Percentiles rank a stretch among this genome's conserved stretches.
Conservation (phyloP, 2,113 vertebrate genomes). For the Triplophysa siluroides region DNA sequence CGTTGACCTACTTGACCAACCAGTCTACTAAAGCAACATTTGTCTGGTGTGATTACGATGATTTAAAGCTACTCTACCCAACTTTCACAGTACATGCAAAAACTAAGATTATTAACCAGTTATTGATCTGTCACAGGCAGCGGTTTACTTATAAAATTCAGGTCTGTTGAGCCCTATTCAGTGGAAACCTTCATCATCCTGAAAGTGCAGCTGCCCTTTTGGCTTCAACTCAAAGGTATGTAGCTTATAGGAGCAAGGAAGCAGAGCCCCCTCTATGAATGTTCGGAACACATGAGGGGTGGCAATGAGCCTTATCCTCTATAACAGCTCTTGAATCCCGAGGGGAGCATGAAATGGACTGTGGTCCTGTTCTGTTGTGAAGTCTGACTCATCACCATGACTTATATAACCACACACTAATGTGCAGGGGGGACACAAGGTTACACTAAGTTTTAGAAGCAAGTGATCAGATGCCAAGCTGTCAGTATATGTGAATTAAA, state of each 20-base stretch:
- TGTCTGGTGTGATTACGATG: neutral
- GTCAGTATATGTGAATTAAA: constrained; percentile 27
- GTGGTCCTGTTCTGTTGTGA: constrained; percentile 38
- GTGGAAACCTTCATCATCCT: constrained; percentile 27
- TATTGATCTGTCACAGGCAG: neutral
- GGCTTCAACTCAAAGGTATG: constrained; percentile 40
- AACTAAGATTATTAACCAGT: neutral
- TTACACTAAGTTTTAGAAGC: constrained; percentile 27
- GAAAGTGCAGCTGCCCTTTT: constrained; percentile 12
- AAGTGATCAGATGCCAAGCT: constrained; percentile 11
- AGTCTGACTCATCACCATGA: constrained; percentile 51
- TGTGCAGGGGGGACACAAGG: constrained; percentile 22
- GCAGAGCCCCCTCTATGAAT: constrained; percentile 30
- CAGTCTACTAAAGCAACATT: too few species aligned
- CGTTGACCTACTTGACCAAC: too few species aligned
- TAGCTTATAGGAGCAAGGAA: constrained; percentile 26
- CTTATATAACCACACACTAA: constrained; percentile 46
- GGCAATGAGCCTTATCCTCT: constrained; percentile 50
- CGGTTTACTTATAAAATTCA: neutral
- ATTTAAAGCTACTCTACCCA: neutral
- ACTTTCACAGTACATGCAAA: neutral
- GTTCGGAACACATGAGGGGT: constrained; percentile 36
- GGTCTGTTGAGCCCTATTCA: neutral
- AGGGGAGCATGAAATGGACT: constrained; percentile 44
- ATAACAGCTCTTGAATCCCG: constrained; percentile 52